These are phyloP conservation scores for Rhabdomys pumilio DNA, from an alignment of 2,797 vertebrate genomes.

Conservation along the genomic window DNA sequence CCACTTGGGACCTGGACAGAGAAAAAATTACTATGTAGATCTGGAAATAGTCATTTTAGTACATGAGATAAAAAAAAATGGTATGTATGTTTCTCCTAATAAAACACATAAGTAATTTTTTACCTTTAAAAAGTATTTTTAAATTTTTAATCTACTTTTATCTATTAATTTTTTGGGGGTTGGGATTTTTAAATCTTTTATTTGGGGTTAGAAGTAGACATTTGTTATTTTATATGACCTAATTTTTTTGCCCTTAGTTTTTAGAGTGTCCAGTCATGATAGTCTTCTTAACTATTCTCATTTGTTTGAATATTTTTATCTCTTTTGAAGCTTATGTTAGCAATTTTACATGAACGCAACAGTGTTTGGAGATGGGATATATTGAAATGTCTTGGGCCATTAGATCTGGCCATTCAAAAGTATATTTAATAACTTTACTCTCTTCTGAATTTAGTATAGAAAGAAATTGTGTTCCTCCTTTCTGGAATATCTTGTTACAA, in stretches of 20 bases:
- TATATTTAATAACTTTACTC: not conserved
- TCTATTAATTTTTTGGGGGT: not conserved
- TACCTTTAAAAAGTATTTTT: not conserved
- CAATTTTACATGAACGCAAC: not conserved
- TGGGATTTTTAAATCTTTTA: not conserved
- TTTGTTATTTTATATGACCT: not conserved
- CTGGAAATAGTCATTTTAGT: slow-evolving; percentile 42
- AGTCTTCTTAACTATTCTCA: not conserved
- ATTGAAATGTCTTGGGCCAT: not conserved
- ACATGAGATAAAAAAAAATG: not conserved
- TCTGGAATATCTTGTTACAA: not conserved
- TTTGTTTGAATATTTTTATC: not conserved
- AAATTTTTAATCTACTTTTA: not conserved
- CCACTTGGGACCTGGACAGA: not conserved
- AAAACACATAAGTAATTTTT: slow-evolving; percentile 3
- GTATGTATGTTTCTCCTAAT: not conserved
- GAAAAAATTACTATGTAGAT: slow-evolving; percentile 37
- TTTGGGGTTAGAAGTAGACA: not conserved
- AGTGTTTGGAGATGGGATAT: not conserved
- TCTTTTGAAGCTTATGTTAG: not conserved
- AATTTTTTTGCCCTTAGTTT: slow-evolving; percentile 3
- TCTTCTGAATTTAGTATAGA: not conserved
- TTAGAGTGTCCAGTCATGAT: not conserved
- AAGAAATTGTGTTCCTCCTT: not conserved
- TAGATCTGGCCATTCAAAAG: not conserved